Percentiles rank a stretch among this genome's conserved stretches.
Evolutionary conservation across 2,113 vertebrate genomes (phyloP).

Genomic region (Atrichornis clamosus): DNA sequence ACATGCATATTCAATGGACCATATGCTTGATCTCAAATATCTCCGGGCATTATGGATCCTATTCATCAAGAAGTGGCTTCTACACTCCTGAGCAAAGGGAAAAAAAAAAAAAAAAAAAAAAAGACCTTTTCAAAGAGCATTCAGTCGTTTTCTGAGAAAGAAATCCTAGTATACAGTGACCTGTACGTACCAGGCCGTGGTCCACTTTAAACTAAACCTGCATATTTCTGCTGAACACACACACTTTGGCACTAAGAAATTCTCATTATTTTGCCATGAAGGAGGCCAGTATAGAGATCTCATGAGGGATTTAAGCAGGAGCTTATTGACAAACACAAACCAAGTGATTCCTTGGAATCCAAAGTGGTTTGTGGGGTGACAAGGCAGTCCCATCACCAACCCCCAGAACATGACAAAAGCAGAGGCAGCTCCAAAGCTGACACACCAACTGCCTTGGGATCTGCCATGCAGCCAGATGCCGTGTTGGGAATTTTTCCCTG

Average conservation of each 20-base stretch:
- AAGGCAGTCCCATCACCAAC: background rate
- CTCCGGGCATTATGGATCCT: conserved; percentile 40
- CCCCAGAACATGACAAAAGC: background rate
- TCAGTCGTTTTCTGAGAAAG: conserved; percentile 18
- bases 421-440: conserved; percentile 5
- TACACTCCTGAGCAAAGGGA: background rate
- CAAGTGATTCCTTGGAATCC: background rate
- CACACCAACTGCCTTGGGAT: conserved; percentile 4
- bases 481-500: conserved; percentile 13
- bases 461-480: background rate
- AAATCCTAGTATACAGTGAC: background rate
- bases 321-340: background rate
- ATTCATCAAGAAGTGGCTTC: conserved; percentile 47
- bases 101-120: background rate
- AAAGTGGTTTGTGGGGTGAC: background rate
- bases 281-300: background rate
- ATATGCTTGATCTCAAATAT: conserved; percentile 56
- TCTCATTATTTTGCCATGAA: conserved; percentile 25
- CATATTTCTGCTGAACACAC: background rate
- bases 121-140: conserved; percentile 14
- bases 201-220: conserved; percentile 1
- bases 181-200: background rate
- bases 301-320: background rate
- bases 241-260: background rate
- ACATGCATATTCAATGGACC: conserved; percentile 60